A percentile compares a stretch with the other conserved stretches of the same genome.
Conservation (phyloP, 2,888 invertebrate species). For the Actias luna region DNA sequence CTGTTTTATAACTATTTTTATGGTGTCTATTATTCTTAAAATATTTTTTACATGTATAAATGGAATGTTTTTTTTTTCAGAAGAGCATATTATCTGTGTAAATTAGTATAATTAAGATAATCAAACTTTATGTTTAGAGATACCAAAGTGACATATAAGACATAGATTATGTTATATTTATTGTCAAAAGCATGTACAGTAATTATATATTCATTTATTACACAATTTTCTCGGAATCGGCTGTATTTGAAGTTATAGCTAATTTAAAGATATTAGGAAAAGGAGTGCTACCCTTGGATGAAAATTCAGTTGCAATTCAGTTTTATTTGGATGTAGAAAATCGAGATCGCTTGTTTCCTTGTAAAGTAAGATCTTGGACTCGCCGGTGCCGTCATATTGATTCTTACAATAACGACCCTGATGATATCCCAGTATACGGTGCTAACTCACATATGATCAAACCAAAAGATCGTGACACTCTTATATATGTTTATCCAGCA, state of each 20-base stretch:
- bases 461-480: conserved; percentile 47
- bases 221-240: conserved; percentile 6
- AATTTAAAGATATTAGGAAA: conserved; percentile 50
- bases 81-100: neutral
- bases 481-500: conserved; percentile 52
- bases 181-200: conserved; percentile 8
- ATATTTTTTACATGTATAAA: too few relatives aligned
- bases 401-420: conserved; percentile 43
- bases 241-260: conserved; percentile 22
- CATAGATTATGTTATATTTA: too few relatives aligned
- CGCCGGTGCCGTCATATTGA: conserved; percentile 54
- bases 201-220: conserved; percentile 16
- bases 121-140: neutral
- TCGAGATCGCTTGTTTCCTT: conserved; percentile 36
- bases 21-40: too few relatives aligned
- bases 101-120: conserved; percentile 8
- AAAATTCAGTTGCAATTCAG: conserved; percentile 54
- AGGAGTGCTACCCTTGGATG: conserved; percentile 55
- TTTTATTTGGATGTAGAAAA: conserved; percentile 62
- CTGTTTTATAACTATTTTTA: too few relatives aligned
- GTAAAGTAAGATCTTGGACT: conserved; percentile 39
- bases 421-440: conserved; percentile 40
- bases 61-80: too few relatives aligned
- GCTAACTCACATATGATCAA: conserved; percentile 33
- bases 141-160: neutral